Base-by-base conservation (phyloP, 2,113 vertebrate species). In the Hymenochirus boettgeri region DNA sequence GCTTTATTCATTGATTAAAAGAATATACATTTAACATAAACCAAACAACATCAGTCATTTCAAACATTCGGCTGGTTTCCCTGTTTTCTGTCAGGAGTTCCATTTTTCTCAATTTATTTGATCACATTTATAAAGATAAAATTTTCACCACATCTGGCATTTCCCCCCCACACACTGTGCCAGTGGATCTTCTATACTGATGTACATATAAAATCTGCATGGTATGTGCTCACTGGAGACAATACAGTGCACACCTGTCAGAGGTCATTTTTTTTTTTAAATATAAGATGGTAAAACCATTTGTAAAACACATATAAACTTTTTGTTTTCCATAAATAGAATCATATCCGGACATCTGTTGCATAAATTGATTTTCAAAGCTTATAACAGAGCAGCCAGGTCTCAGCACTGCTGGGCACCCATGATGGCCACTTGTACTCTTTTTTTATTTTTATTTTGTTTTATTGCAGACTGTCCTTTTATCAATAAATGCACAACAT, bases 401-500 rank as follows among this genome's bases (percentile, higher is more conserved):
- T 89, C 89, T 96, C 91, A 91, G 92, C 94, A 93, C 93, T 96
- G 93, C 94, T 96, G 86, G 88, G 92, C 91, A 93, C 92, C 92
- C 91, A 91, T 62, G 80, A 83, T 83, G 87, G 89, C 89, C 87
- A 89, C 92, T 89, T 82, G 91, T 86, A 31, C 65, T 86, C 51
- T 79, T 76, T 84, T 35, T 93, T 87, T 86, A 93, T 96, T n/a
- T n/a, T n/a, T n/a, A n/a, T n/a, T n/a, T n/a, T n/a, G n/a, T n/a
- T n/a, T n/a, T 98, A 96, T 96, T 96, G 94, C 95, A 95, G 94
- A 96, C 93, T 94, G 92, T 97, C 93, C 93, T 42, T 95, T 92
- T 94, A 96, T 96, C 95, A 92, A 88, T 89, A 91, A 99, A 99
- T 98, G 96, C 93, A 99, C 95, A 99, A 98, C 95, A 99, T 99